Evolutionary conservation across 1,140 invertebrate species (phyloP).

Genomic region (Drosophila fuyamai): DNA sequence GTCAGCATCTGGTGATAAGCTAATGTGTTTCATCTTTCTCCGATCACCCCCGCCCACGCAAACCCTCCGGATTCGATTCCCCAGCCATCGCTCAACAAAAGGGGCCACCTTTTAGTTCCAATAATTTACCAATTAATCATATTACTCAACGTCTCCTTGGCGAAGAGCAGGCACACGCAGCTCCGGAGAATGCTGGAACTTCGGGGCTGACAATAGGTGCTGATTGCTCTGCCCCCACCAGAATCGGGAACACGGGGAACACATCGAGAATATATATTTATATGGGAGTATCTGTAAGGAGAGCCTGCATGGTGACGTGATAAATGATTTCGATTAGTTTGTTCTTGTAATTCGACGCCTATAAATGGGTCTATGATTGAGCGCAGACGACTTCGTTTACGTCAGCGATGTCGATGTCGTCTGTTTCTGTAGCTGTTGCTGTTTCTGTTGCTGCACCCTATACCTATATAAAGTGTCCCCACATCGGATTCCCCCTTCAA

Average conservation of each 20-base stretch:
- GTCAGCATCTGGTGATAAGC: slow-evolving; percentile 46
- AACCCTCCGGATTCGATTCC: background rate
- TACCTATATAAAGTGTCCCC: slow-evolving; percentile 46
- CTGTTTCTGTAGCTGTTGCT: slow-evolving; percentile 23
- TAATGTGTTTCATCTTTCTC: slow-evolving; percentile 40
- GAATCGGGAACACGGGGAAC: slow-evolving; percentile 30
- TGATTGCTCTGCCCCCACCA: slow-evolving; percentile 75
- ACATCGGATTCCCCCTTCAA: slow-evolving; percentile 13
- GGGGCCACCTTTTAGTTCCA: slow-evolving; percentile 79
- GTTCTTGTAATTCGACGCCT: slow-evolving; percentile 85
- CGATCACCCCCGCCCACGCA: slow-evolving; percentile 28
- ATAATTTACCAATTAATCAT: slow-evolving; percentile 83
- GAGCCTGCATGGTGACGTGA: slow-evolving; percentile 71
- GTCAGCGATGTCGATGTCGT: slow-evolving; percentile 66
- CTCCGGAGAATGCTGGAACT: slow-evolving; percentile 38
- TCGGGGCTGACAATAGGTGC: slow-evolving; percentile 78
- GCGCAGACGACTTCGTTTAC: slow-evolving; percentile 81
- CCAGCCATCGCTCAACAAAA: slow-evolving; percentile 41
- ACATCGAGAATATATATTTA: slow-evolving; percentile 23
- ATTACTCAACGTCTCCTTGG: slow-evolving; percentile 65
- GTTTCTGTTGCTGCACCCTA: slow-evolving; percentile 36
- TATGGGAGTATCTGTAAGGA: slow-evolving; percentile 21
- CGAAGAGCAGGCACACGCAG: slow-evolving; percentile 38
- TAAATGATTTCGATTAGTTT: slow-evolving; percentile 85
- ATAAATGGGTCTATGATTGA: slow-evolving; percentile 84